Percentiles rank a stretch among this genome's conserved stretches.
phyloP scores from a whole-genome alignment of 2,888 invertebrate genomes.

The Heliconius hortense region DNA sequence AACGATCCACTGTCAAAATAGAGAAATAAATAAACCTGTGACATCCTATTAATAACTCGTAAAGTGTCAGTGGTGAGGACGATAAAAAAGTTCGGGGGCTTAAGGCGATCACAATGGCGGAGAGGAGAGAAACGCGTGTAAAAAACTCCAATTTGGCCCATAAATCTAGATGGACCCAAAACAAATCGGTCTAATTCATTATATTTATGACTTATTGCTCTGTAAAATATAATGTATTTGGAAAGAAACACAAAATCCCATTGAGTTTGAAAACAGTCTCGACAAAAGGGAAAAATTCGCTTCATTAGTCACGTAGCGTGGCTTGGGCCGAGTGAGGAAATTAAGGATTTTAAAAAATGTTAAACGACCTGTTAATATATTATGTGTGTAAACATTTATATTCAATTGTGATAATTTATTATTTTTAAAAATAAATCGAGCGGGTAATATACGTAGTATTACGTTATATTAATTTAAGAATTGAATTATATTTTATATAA shows the following conservation, averaged over 20 bases:
- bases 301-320: constrained; percentile 78
- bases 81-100: constrained; percentile 68
- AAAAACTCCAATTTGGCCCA: constrained; percentile 77
- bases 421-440: constrained; percentile 16
- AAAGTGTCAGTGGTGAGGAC: constrained; percentile 78
- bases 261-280: constrained; percentile 53
- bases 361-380: constrained; percentile 41
- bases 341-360: constrained; percentile 52
- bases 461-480: background rate
- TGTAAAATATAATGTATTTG: constrained; percentile 75
- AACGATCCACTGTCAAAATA: constrained; percentile 78
- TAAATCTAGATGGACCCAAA: constrained; percentile 81
- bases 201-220: constrained; percentile 79
- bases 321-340: constrained; percentile 47
- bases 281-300: constrained; percentile 61
- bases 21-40: constrained; percentile 80
- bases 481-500: background rate
- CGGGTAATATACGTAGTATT: background rate
- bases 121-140: constrained; percentile 77
- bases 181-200: constrained; percentile 83
- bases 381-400: constrained; percentile 32
- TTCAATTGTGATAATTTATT: constrained; percentile 25
- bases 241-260: constrained; percentile 65
- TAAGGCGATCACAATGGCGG: constrained; percentile 76
- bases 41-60: constrained; percentile 83